Evolutionary conservation across 2,888 invertebrate species (phyloP).

Genomic region (Margaritifera margaritifera): DNA sequence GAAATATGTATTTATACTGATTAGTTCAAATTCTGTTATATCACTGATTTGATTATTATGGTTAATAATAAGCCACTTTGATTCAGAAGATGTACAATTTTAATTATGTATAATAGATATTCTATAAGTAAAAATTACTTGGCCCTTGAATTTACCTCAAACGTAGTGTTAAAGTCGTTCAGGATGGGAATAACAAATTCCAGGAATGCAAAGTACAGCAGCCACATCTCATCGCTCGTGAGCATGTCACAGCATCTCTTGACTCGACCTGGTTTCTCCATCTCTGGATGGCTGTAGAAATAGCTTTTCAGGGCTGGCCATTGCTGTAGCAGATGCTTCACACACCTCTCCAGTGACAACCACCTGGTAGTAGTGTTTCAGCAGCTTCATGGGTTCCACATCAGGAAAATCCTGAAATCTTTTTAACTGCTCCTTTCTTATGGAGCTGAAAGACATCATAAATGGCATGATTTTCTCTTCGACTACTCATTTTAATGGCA

Average conservation of each 20-base stretch:
- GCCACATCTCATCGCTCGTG: constrained; percentile 3
- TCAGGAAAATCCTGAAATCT: constrained; percentile 28
- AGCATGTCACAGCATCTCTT: constrained; percentile 5
- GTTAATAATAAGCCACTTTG: too few relatives aligned
- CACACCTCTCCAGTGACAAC: constrained; percentile 21
- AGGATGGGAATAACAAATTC: constrained; percentile 17
- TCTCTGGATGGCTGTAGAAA: constrained; percentile 29
- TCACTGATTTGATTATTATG: too few relatives aligned
- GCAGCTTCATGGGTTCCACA: constrained; percentile 24
- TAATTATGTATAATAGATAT: too few relatives aligned
- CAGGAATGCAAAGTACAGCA: constrained; percentile 22
- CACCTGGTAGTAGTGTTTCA: constrained; percentile 33
- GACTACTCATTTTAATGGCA: too few relatives aligned
- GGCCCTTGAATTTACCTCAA: constrained; percentile 23
- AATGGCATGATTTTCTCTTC: too few relatives aligned
- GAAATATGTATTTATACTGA: too few relatives aligned
- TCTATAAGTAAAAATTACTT: too few relatives aligned
- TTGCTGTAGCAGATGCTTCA: constrained; percentile 15
- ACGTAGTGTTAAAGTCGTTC: constrained; percentile 25
- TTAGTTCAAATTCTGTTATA: too few relatives aligned
- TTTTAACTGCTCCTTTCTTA: constrained; percentile 24
- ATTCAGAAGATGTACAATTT: too few relatives aligned
- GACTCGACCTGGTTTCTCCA: constrained; percentile 21
- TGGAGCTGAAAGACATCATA: too few relatives aligned
- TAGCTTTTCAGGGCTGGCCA: constrained; percentile 24